phyloP scores from a whole-genome alignment of 2,888 invertebrate species.

The Drosophila gaucha region DNA sequence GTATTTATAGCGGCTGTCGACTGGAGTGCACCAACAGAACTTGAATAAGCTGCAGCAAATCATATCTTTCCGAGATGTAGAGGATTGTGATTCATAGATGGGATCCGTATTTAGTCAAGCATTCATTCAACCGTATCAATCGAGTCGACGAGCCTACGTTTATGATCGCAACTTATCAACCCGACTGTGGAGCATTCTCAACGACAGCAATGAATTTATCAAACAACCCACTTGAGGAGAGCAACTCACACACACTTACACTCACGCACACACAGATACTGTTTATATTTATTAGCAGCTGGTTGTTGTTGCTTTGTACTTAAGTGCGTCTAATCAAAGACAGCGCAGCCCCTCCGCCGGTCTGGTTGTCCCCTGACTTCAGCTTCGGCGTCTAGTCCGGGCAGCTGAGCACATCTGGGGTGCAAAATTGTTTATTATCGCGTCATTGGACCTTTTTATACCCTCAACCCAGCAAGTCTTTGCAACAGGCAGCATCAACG shows the following conservation, averaged over 20 bases:
- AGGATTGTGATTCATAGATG: slow-evolving; percentile 4
- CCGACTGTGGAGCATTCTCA: neutral
- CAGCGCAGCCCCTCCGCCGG: slow-evolving; percentile 16
- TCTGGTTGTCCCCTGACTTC: slow-evolving; percentile 25
- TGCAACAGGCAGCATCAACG: neutral
- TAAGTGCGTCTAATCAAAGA: slow-evolving; percentile 49
- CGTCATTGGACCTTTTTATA: slow-evolving; percentile 44
- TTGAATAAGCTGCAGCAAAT: neutral
- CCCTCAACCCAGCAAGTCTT: neutral
- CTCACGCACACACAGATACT: neutral
- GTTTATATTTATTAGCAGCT: slow-evolving; percentile 27
- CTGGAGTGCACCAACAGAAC: too few species aligned
- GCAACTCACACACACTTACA: slow-evolving; percentile 19
- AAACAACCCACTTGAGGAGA: slow-evolving; percentile 63
- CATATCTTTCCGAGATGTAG: neutral
- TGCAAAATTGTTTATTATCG: slow-evolving; percentile 63
- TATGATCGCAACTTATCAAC: slow-evolving; percentile 9
- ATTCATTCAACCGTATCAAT: neutral
- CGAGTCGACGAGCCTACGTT: neutral
- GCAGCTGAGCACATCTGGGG: slow-evolving; percentile 44
- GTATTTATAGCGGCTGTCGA: too few species aligned
- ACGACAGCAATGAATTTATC: slow-evolving; percentile 44
- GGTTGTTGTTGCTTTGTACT: slow-evolving; percentile 39
- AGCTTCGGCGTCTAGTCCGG: slow-evolving; percentile 9
- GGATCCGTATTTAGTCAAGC: neutral